These are phyloP conservation scores for Sebastes trivittatus DNA, from an alignment of 2,797 vertebrate species.

Conservation along the genomic window DNA sequence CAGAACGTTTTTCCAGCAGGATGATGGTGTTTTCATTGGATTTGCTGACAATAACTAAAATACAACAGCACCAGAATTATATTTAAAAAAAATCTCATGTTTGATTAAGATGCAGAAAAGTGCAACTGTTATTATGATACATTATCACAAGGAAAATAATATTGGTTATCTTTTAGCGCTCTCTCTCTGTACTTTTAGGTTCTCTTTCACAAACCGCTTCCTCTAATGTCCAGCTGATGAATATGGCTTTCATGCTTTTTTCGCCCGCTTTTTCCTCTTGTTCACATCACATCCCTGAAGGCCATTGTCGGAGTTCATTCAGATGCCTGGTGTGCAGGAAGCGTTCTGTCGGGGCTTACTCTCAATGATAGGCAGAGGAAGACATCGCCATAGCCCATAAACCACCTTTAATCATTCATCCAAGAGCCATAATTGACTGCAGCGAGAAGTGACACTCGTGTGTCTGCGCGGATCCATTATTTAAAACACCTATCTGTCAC, in stretches of 20 bases:
- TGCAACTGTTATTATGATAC: neutral
- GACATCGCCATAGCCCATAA: constrained; percentile 44
- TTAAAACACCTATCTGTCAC: constrained; percentile 60
- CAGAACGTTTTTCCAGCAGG: neutral
- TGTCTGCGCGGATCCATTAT: constrained; percentile 61
- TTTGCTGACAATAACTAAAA: too few relatives aligned
- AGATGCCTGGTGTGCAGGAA: constrained; percentile 46
- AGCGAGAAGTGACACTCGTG: constrained; percentile 57
- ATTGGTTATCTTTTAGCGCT: neutral
- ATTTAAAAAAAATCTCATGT: neutral
- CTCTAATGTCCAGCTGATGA: constrained; percentile 25
- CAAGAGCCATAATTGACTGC: constrained; percentile 63
- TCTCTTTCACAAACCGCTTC: constrained; percentile 30
- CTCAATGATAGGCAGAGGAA: constrained; percentile 39
- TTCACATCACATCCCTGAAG: constrained; percentile 32
- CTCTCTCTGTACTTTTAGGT: neutral
- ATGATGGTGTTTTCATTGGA: neutral
- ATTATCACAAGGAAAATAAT: too few relatives aligned
- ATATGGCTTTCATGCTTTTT: constrained; percentile 28
- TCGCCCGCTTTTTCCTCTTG: neutral
- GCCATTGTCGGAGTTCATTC: constrained; percentile 43
- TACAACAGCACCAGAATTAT: too few relatives aligned
- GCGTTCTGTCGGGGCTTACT: constrained; percentile 20
- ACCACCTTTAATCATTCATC: constrained; percentile 65
- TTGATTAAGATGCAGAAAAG: neutral